A percentile compares a stretch with the other conserved stretches of the same genome.
Conservation (phyloP, 2,113 vertebrate genomes). For the Percopsis transmontana region DNA sequence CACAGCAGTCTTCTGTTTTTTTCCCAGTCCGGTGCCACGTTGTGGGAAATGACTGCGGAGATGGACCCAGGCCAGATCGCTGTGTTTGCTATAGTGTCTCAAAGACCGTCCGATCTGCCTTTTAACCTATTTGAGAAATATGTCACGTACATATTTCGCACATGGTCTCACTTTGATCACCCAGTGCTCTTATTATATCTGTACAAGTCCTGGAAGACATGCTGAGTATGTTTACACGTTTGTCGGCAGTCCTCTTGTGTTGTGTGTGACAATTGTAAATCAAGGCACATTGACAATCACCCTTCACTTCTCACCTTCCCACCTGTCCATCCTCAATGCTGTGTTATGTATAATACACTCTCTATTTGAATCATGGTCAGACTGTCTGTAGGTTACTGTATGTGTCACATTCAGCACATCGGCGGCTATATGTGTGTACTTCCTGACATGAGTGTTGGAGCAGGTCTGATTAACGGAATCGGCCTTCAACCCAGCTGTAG, state of each 20-base stretch:
- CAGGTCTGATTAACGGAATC: slow-evolving; percentile 54
- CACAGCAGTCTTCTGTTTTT: slow-evolving; percentile 71
- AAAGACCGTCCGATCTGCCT: slow-evolving; percentile 24
- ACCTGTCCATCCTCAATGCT: slow-evolving; percentile 43
- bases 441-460: slow-evolving; percentile 35
- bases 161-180: neutral
- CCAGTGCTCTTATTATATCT: slow-evolving; percentile 19
- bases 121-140: slow-evolving; percentile 29
- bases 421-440: slow-evolving; percentile 33
- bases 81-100: slow-evolving; percentile 40
- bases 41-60: slow-evolving; percentile 70
- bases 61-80: slow-evolving; percentile 67
- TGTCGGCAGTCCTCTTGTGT: slow-evolving; percentile 21
- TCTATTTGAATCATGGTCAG: slow-evolving; percentile 42
- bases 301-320: slow-evolving; percentile 40
- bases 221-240: slow-evolving; percentile 29
- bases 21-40: slow-evolving; percentile 60
- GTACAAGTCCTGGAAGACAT: slow-evolving; percentile 10
- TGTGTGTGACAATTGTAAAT: slow-evolving; percentile 20
- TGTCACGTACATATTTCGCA: neutral
- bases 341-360: slow-evolving; percentile 35
- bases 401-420: slow-evolving; percentile 21
- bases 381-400: too few species aligned
- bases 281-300: slow-evolving; percentile 25
- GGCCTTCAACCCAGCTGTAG: slow-evolving; percentile 23